phyloP scores from a whole-genome alignment of 2,113 vertebrate species.

The Riparia riparia region DNA sequence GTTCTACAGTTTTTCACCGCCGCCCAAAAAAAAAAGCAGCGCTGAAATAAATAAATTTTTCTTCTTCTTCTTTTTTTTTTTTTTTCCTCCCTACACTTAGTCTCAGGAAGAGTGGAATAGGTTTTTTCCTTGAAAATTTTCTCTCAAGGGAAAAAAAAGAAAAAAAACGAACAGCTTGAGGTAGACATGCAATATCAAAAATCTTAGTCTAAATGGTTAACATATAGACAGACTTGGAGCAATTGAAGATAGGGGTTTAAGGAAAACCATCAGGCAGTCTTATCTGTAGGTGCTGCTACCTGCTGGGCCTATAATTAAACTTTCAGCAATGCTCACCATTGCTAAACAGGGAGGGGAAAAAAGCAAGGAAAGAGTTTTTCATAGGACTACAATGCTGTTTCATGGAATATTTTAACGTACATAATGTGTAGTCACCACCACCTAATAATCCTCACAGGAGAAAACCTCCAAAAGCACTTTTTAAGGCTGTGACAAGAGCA shows the following conservation, averaged over 20 bases:
- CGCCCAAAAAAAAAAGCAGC: background rate
- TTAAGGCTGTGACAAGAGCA: background rate
- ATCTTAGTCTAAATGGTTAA: background rate
- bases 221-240: background rate
- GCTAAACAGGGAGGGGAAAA: background rate
- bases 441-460: background rate
- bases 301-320: background rate
- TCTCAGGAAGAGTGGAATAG: background rate
- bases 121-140: background rate
- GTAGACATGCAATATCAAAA: background rate
- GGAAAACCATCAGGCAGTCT: background rate
- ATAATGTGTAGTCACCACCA: background rate
- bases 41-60: background rate
- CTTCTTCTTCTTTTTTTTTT: background rate
- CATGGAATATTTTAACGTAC: background rate
- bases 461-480: background rate
- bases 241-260: background rate
- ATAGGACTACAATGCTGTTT: background rate
- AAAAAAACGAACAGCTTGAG: background rate
- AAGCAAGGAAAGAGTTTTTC: background rate
- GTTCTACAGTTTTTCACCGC: background rate
- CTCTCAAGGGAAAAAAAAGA: background rate
- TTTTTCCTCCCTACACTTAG: background rate
- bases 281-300: background rate
- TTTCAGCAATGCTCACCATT: background rate